Evolutionary conservation across 2,888 invertebrate genomes (phyloP), one percentile per base, ranked within the genome.

Genomic region (Anagyrus pseudococci): DNA sequence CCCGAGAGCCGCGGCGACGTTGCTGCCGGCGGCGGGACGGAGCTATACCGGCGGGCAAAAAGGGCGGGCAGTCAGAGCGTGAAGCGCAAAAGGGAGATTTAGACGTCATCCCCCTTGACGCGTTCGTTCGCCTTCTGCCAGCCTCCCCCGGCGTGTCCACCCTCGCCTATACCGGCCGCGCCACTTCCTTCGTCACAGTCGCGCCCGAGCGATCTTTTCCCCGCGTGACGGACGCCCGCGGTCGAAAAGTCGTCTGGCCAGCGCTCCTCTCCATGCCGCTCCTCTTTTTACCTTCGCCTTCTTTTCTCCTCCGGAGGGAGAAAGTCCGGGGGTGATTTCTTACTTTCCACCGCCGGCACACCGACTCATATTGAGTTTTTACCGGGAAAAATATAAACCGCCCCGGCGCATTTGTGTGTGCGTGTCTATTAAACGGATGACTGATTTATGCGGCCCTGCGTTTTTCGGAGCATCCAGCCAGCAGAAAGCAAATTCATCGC

Each of bases 101-200:
- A 80, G 79, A 79, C 75, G 73, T 81, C 79, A 80, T 78, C 76
- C 78, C 75, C 75, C 23, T 53, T 75, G 77, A 76, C 75, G 72
- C 72, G 72, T 59, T 47, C 48, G 58, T 60, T 68, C 70, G 69
- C 70, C 72, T 73, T 72, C 71, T 66, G 67, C 63, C 71, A n/a
- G 62, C 72, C 74, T 62, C n/a, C n/a, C n/a, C n/a, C n/a, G n/a
- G 68, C 70, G 65, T 66, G 61, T 62, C 47, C 59, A 25, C 66
- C 67, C 55, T 58, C 60, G 58, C 65, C 68, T 44, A 54, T 63
- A 2, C 37, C 54, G 54, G 53, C 37, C 44, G 43, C 29, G 48
- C 37, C 37, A 17, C 55, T 55, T 55, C 49, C 57, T 62, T 65
- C 59, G 58, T 63, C 68, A 44, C 58, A 37, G 59, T 58, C 62